A percentile compares a stretch with the other conserved stretches of the same genome.
Conservation (phyloP, 2,888 invertebrate species). For the Stenodera caucasica region DNA sequence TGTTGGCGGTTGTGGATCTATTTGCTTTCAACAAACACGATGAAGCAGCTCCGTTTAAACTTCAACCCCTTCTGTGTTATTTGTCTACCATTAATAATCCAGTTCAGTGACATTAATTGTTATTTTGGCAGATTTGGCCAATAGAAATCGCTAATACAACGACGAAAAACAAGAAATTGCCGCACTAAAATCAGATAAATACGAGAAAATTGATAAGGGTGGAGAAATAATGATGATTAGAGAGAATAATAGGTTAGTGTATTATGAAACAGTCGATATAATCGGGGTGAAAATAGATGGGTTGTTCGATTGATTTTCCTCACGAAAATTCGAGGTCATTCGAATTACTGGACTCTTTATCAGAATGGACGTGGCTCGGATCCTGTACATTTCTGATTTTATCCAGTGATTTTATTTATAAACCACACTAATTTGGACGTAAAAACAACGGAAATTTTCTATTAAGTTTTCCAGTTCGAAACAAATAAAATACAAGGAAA, state of each 20-base stretch:
- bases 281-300: no score
- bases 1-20: constrained; percentile 8
- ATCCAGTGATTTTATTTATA: constrained; percentile 31
- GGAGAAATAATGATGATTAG: no score
- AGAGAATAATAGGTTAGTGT: no score
- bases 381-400: constrained; percentile 33
- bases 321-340: no score
- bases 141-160: background rate
- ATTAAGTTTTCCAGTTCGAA: background rate
- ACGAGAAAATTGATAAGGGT: no score
- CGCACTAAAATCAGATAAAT: no score
- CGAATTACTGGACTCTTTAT: constrained; percentile 32
- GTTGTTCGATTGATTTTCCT: no score
- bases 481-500: background rate
- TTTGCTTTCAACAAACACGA: constrained; percentile 10
- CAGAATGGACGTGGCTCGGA: constrained; percentile 25
- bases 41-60: constrained; percentile 5
- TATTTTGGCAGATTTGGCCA: constrained; percentile 8
- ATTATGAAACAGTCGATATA: no score
- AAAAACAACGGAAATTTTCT: background rate
- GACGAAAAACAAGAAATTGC: background rate
- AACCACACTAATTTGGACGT: constrained; percentile 15
- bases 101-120: constrained; percentile 14
- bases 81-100: constrained; percentile 13
- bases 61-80: constrained; percentile 10